Evolutionary conservation across 2,797 vertebrate genomes (phyloP).

Genomic region (Danio tinwini): DNA sequence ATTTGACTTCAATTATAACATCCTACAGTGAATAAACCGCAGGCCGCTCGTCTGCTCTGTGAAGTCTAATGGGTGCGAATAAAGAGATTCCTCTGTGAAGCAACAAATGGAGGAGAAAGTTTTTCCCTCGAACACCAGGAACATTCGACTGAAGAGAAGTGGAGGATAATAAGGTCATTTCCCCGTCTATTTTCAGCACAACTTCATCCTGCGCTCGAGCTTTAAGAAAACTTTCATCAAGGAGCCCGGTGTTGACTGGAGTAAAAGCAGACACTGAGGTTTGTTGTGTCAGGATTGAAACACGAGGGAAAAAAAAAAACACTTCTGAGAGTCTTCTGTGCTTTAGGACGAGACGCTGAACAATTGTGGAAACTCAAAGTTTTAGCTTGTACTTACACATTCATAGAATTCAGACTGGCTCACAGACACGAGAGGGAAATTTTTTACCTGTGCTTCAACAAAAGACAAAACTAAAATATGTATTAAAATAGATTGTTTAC

Average conservation of each 20-base stretch:
- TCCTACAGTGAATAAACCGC: conserved; percentile 16
- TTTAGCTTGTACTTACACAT: not conserved
- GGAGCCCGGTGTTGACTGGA: conserved; percentile 2
- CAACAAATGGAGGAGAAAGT: not conserved
- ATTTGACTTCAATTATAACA: conserved; percentile 10
- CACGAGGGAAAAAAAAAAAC: conserved; percentile 5
- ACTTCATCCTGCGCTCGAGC: not conserved
- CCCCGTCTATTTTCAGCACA: not conserved
- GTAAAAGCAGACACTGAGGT: conserved; percentile 7
- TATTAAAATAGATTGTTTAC: not conserved
- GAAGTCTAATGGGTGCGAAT: not conserved
- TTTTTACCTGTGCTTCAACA: not conserved
- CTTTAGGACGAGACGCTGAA: not conserved
- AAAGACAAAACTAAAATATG: not conserved
- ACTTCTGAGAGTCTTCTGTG: not conserved
- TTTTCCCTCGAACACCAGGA: conserved; percentile 9
- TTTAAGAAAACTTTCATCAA: conserved; percentile 31
- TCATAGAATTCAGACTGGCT: not conserved
- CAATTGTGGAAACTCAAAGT: not conserved
- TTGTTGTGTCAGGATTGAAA: not conserved
- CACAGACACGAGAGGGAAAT: not conserved
- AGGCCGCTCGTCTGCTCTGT: conserved; percentile 1
- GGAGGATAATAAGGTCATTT: conserved; percentile 25
- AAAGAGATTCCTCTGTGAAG: not conserved
- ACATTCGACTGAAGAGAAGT: conserved; percentile 6